Percentiles rank a stretch among this genome's conserved stretches.
These are phyloP conservation scores for Forbesichthys agassizii DNA, from an alignment of 2,113 vertebrate genomes.

Conservation along the genomic window DNA sequence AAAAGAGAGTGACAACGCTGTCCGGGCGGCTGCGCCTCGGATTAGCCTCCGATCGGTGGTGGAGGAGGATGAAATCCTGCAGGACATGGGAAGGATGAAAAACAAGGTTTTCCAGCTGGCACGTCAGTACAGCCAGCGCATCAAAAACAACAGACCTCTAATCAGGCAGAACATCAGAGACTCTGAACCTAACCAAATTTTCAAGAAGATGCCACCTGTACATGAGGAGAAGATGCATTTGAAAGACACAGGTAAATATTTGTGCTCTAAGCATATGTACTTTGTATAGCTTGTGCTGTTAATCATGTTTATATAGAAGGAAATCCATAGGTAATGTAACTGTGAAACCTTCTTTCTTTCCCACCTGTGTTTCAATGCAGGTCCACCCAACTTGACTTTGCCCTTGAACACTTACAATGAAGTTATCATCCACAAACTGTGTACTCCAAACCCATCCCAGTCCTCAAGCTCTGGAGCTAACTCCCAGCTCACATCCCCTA, in stretches of 20 bases:
- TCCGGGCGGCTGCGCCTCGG: slow-evolving; percentile 64
- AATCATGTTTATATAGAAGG: neutral
- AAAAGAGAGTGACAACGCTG: slow-evolving; percentile 44
- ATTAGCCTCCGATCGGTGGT: slow-evolving; percentile 67
- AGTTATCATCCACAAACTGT: slow-evolving; percentile 66
- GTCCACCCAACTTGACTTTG: slow-evolving; percentile 67
- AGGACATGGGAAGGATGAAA: slow-evolving; percentile 80
- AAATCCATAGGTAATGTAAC: neutral
- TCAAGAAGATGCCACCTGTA: slow-evolving; percentile 50
- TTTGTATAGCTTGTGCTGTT: neutral
- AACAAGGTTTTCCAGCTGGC: slow-evolving; percentile 93
- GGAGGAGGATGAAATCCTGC: slow-evolving; percentile 77
- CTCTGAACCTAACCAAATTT: slow-evolving; percentile 36
- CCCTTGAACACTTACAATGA: slow-evolving; percentile 62
- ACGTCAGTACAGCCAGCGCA: slow-evolving; percentile 93
- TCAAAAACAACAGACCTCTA: slow-evolving; percentile 79
- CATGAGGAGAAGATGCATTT: slow-evolving; percentile 66
- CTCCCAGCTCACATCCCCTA: slow-evolving; percentile 39
- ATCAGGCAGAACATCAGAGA: slow-evolving; percentile 53
- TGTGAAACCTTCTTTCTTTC: slow-evolving; percentile 4
- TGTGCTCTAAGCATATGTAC: neutral
- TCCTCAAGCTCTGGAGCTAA: slow-evolving; percentile 53
- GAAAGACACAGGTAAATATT: slow-evolving; percentile 64
- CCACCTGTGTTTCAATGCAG: slow-evolving; percentile 60
- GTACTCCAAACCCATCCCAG: slow-evolving; percentile 57